These are phyloP conservation scores for Polymixis lichenea DNA, from an alignment of 2,888 invertebrate species.

Conservation along the genomic window DNA sequence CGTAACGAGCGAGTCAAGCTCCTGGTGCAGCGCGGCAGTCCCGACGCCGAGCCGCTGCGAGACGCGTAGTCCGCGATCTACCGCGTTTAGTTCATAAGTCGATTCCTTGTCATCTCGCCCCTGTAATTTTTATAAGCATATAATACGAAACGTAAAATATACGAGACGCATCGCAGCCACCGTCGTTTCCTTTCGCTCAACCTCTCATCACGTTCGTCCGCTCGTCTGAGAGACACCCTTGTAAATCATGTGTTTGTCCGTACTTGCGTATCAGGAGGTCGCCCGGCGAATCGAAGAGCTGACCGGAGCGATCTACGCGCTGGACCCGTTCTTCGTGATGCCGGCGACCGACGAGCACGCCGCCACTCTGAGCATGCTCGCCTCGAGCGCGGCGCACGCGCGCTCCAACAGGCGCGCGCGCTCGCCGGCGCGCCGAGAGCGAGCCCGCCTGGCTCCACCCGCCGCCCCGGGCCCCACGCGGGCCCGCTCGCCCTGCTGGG, in stretches of 20 bases:
- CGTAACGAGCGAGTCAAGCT: slow-evolving; percentile 97
- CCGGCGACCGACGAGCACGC: slow-evolving; percentile 91
- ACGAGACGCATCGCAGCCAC: slow-evolving; percentile 85
- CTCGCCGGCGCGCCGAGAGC: slow-evolving; percentile 84
- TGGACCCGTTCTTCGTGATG: slow-evolving; percentile 94
- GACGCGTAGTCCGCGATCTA: slow-evolving; percentile 90
- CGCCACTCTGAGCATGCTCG: slow-evolving; percentile 85
- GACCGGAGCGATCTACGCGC: slow-evolving; percentile 93
- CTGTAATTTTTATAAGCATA: slow-evolving; percentile 79
- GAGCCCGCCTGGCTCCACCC: slow-evolving; percentile 56
- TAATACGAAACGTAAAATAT: slow-evolving; percentile 80
- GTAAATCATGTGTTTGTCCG: slow-evolving; percentile 88
- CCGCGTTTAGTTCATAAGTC: slow-evolving; percentile 79
- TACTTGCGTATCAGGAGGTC: slow-evolving; percentile 93
- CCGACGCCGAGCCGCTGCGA: slow-evolving; percentile 93
- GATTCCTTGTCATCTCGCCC: slow-evolving; percentile 79
- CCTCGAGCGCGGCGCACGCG: slow-evolving; percentile 86
- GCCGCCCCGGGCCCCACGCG: slow-evolving; percentile 59
- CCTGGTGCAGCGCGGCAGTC: slow-evolving; percentile 96
- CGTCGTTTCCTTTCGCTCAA: slow-evolving; percentile 84
- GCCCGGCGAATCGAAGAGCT: slow-evolving; percentile 93
- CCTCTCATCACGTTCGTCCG: slow-evolving; percentile 69
- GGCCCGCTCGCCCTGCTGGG: slow-evolving; percentile 91
- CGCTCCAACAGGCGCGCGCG: slow-evolving; percentile 77
- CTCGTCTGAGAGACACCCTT: slow-evolving; percentile 79